phyloP scores from a whole-genome alignment of 2,113 vertebrate species.

The Columba livia region DNA sequence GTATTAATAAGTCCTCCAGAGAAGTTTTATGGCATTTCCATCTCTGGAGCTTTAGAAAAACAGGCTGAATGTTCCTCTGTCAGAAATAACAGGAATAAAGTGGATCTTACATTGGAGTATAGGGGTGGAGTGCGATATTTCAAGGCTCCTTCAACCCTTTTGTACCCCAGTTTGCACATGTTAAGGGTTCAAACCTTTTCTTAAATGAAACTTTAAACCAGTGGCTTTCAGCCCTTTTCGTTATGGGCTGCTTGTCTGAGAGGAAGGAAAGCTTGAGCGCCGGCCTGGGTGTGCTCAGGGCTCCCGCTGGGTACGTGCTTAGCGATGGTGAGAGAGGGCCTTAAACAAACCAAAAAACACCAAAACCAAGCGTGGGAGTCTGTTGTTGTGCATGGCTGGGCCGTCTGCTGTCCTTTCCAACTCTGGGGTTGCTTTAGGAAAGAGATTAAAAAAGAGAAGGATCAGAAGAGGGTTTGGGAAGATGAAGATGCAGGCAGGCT shows the following conservation, averaged over 20 bases:
- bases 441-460: background rate
- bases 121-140: background rate
- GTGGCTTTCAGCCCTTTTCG: background rate
- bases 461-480: background rate
- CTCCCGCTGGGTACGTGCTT: background rate
- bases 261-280: background rate
- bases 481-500: background rate
- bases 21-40: background rate
- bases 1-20: background rate
- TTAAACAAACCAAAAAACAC: background rate
- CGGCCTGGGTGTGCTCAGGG: accelerated
- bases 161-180: accelerated
- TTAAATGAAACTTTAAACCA: background rate
- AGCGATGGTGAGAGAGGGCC: background rate
- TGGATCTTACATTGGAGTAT: background rate
- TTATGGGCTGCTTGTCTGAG: background rate
- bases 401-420: background rate
- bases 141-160: background rate
- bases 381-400: background rate
- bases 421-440: background rate
- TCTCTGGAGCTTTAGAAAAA: background rate
- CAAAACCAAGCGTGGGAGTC: too few relatives aligned
- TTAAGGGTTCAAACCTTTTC: background rate
- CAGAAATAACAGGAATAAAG: background rate
- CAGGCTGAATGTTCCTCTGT: background rate